Evolutionary conservation across 2,888 invertebrate species (phyloP).

Genomic region (Subacronicta megacephala): DNA sequence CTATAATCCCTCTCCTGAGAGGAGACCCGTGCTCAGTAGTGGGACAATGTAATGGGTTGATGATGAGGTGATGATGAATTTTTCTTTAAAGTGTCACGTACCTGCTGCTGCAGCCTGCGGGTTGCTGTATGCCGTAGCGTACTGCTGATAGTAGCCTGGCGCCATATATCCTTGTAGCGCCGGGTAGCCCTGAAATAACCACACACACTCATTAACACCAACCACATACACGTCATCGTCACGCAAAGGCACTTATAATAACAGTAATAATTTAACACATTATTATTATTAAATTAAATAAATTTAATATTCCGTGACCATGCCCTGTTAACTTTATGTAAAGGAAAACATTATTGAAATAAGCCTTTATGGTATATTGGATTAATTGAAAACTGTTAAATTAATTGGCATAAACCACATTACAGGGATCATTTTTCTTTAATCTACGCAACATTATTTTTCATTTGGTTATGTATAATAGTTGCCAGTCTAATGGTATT

Average conservation of each 20-base stretch:
- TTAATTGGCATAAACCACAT: neutral
- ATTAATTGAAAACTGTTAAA: no score
- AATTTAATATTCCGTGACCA: neutral
- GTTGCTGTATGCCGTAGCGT: constrained; percentile 91
- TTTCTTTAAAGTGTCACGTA: constrained; percentile 68
- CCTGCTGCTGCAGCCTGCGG: constrained; percentile 92
- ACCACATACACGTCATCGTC: constrained; percentile 6
- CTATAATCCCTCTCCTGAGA: no score
- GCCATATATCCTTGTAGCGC: constrained; percentile 95
- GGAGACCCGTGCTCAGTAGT: no score
- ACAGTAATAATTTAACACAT: neutral
- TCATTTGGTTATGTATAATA: no score
- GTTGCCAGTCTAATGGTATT: no score
- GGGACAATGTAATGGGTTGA: no score
- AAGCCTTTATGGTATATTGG: neutral
- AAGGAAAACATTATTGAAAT: no score
- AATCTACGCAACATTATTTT: no score
- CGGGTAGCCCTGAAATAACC: constrained; percentile 90
- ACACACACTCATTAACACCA: constrained; percentile 18
- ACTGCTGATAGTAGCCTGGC: constrained; percentile 92
- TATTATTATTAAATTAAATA: neutral
- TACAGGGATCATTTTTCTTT: no score
- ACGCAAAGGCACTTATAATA: neutral
- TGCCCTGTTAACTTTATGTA: neutral
- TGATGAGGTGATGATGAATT: no score